Conservation (phyloP, 35 echinoderm and acorn worm species). For the Ptychodera flava region DNA sequence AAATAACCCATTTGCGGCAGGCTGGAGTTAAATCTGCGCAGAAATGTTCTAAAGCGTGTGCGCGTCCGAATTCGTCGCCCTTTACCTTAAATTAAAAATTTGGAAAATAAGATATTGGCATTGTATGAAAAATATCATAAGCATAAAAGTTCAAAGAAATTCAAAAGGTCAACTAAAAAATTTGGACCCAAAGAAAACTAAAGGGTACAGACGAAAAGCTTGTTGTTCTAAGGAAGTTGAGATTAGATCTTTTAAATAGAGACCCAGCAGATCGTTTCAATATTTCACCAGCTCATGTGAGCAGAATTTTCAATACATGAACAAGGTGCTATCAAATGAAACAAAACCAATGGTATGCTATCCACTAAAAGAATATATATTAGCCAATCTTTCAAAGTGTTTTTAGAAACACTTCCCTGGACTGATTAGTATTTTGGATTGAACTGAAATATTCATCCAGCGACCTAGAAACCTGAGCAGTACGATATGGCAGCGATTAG, state of each 20-base stretch:
- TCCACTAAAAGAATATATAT: slow-evolving; percentile 2
- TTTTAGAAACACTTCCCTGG: slow-evolving; percentile 15
- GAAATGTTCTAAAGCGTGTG: too few relatives aligned
- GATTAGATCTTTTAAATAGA: slow-evolving; percentile 12
- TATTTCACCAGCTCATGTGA: neutral
- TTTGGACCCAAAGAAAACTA: slow-evolving; percentile 30
- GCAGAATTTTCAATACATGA: slow-evolving; percentile 41
- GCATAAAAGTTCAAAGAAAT: too few relatives aligned
- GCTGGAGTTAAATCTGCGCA: too few relatives aligned
- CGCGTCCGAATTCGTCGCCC: too few relatives aligned
- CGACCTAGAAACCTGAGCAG: slow-evolving; percentile 33
- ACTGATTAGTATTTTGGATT: slow-evolving; percentile 44
- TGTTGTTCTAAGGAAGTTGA: slow-evolving; percentile 41
- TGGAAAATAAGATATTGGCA: too few relatives aligned
- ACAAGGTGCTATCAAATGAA: slow-evolving; percentile 19
- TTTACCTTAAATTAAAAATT: too few relatives aligned
- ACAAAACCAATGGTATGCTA: slow-evolving; percentile 24
- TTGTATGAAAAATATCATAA: too few relatives aligned
- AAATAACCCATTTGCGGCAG: too few relatives aligned
- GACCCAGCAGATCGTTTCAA: slow-evolving; percentile 32
- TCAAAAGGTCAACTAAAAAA: slow-evolving; percentile 11
- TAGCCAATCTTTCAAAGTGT: slow-evolving; percentile 27
- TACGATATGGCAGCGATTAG: too few relatives aligned
- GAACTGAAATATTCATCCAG: slow-evolving; percentile 53
- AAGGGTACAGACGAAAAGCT: slow-evolving; percentile 25